A percentile compares a stretch with the other conserved stretches of the same genome.
Conservation (phyloP, 2,113 vertebrate species). For the Myxocyprinus asiaticus region DNA sequence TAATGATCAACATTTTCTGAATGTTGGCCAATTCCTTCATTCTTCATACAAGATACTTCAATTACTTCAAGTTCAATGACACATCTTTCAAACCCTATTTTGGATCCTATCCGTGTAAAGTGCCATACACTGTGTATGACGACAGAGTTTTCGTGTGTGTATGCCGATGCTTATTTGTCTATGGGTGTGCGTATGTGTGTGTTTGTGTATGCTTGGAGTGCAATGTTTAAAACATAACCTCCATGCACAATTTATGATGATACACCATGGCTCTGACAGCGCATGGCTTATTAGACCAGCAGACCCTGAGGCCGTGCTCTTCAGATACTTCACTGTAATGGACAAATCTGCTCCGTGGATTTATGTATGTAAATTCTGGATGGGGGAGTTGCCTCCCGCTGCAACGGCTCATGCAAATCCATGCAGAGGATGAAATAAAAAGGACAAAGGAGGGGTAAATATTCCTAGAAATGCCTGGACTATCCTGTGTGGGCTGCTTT, state of each 20-base stretch:
- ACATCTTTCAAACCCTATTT: too few species aligned
- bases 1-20: too few species aligned
- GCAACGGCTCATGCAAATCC: constrained; percentile 32
- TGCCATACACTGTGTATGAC: constrained; percentile 21
- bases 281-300: constrained; percentile 54
- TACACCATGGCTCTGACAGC: constrained; percentile 55
- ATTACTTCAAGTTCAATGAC: too few species aligned
- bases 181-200: constrained; percentile 12
- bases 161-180: constrained; percentile 32
- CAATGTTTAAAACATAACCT: constrained; percentile 62
- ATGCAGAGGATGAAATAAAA: constrained; percentile 30
- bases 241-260: constrained; percentile 62
- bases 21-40: too few species aligned
- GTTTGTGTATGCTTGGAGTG: constrained; percentile 4
- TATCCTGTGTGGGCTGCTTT: constrained; percentile 21
- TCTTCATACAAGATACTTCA: too few species aligned
- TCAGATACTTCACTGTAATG: constrained; percentile 53
- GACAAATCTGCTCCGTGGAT: constrained; percentile 57
- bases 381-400: constrained; percentile 21
- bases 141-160: constrained; percentile 20
- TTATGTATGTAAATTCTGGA: constrained; percentile 57
- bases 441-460: constrained; percentile 56
- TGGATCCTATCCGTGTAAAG: too few species aligned
- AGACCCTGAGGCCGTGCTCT: constrained; percentile 55
- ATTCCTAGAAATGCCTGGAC: constrained; percentile 45